Conservation (phyloP, 2,797 vertebrate genomes). For the Darevskia mixta region DNA sequence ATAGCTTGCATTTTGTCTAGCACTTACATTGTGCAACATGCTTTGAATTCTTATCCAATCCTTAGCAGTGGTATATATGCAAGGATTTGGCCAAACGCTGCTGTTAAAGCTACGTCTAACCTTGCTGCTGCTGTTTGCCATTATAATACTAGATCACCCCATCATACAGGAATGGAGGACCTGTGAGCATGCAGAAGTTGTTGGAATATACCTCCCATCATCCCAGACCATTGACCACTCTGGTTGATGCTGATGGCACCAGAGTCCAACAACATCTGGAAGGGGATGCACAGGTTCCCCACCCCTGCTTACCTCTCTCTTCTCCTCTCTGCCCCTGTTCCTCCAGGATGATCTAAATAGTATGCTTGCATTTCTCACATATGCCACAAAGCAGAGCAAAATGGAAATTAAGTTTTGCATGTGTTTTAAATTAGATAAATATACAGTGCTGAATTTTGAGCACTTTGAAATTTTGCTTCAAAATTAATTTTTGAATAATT, state of each 20-base stretch:
- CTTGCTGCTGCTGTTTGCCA: too few relatives aligned
- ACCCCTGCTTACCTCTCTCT: neutral
- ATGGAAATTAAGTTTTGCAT: neutral
- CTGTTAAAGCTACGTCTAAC: too few relatives aligned
- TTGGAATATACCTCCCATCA: too few relatives aligned
- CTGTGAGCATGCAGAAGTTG: too few relatives aligned
- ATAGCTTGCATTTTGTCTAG: neutral
- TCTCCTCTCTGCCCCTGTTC: neutral
- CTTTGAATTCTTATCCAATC: constrained; percentile 16
- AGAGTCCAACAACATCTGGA: too few relatives aligned
- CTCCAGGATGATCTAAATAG: neutral
- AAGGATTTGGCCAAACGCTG: neutral
- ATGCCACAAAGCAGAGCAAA: neutral
- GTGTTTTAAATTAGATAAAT: neutral
- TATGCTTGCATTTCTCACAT: neutral
- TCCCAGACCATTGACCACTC: too few relatives aligned
- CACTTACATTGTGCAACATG: neutral
- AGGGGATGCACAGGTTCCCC: too few relatives aligned
- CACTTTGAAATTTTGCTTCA: neutral
- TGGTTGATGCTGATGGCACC: neutral
- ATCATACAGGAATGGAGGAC: neutral
- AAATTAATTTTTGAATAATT: neutral
- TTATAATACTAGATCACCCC: neutral
- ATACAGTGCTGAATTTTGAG: neutral
- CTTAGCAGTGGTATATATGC: neutral